Evolutionary conservation across 2,888 invertebrate species (phyloP).

Genomic region (Diogma glabrata): DNA sequence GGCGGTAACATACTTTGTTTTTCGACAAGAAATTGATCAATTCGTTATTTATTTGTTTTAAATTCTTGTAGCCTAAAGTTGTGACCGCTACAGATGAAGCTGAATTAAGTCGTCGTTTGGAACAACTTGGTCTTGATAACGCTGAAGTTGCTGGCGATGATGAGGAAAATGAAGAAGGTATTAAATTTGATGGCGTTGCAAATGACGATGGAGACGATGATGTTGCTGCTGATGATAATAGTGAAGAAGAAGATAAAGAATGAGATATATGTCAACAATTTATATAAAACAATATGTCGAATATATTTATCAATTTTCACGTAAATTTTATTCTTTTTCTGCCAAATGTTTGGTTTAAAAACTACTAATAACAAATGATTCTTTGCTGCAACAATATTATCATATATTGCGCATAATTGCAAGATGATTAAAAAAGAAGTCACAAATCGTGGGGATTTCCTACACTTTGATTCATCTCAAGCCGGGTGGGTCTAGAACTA

Average conservation of each 20-base stretch:
- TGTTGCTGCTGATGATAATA: constrained; percentile 13
- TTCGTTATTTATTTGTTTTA: constrained; percentile 4
- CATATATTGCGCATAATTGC: too few species aligned
- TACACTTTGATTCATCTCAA: too few species aligned
- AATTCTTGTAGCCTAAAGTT: constrained; percentile 69
- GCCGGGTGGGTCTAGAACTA: too few species aligned
- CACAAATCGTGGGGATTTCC: too few species aligned
- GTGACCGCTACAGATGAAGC: constrained; percentile 98
- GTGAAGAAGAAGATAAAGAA: constrained; percentile 14
- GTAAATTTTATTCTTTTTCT: too few species aligned
- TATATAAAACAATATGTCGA: constrained; percentile 2
- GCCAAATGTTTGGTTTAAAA: too few species aligned
- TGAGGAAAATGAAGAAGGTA: constrained; percentile 58
- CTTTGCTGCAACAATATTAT: too few species aligned
- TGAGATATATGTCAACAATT: neutral
- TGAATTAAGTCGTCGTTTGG: constrained; percentile 86
- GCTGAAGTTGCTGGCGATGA: constrained; percentile 88
- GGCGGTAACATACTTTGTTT: constrained; percentile 53
- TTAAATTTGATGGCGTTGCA: constrained; percentile 35
- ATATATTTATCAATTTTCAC: constrained; percentile 2
- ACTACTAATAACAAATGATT: too few species aligned
- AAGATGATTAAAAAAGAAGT: too few species aligned
- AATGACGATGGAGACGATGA: constrained; percentile 32
- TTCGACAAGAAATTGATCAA: neutral
- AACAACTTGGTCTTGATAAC: constrained; percentile 86